Base-by-base conservation (phyloP, 2,888 invertebrate genomes). In the Piscicola geometra region DNA sequence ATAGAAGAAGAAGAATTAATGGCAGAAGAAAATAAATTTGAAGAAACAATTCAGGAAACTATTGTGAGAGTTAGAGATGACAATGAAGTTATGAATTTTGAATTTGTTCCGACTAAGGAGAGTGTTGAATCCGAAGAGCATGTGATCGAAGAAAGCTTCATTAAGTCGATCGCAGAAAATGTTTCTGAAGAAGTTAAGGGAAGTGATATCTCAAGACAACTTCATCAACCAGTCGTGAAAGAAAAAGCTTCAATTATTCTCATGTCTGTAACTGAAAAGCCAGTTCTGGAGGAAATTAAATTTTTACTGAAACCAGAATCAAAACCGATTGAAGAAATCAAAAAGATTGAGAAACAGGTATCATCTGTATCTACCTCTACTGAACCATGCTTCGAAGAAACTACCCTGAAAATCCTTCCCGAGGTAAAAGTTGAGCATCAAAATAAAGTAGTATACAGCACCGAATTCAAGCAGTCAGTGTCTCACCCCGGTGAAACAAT, bases 71-170 rank as follows among this genome's bases (percentile, higher is more conserved):
- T 56, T 3, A 25, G n/a, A 21, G 60, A 56, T 3, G 3, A 3
- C 3, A 25, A 3, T 3, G 60, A 56, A n/a, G 25, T 25, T 18
- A 21, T 25, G 3, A 21, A 56, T 18, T 21, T 56, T 21, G 12
- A 56, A n/a, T 21, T 56, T 9, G 60, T 56, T 5, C 60, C 60
- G 3, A 56, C 60, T 25, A 56, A 56, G 60, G n/a, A 56, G n/a
- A 18, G n/a, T n/a, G 28, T 52, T n/a, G 32, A 18, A 1, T 25
- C 28, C 30, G 71, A 71, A 30, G 25, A 25, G 52, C 33, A 71
- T 21, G 71, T 71, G 15, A 71, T 47, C 21, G 52, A 52, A 71
- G 71, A 50, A 15, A 36, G 25, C n/a, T 25, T 56, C 21, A 5
- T 21, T 5, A n/a, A 56, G 15, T 56, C 3, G 15, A 5, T 21